Evolutionary conservation across 2,113 vertebrate species (phyloP), one percentile per base, ranked within the genome.

Genomic region (Poecilia latipinna): DNA sequence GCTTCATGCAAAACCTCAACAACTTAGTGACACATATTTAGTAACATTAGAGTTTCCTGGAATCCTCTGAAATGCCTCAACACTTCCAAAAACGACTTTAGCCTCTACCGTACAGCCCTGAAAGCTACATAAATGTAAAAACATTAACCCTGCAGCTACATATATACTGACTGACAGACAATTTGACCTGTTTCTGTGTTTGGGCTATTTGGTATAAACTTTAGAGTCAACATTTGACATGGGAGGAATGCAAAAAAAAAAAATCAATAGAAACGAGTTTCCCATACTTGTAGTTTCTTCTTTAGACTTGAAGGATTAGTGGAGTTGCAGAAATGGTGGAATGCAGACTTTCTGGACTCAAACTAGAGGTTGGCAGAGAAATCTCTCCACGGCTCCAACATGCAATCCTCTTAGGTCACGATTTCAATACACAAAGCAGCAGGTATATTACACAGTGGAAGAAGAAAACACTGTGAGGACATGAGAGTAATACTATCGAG

Each of bases 21-120:
- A 85, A 67, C 70, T 71, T 82, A 64, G 72, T 77, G 61, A 78
- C 84, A 87, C 29, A 65, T 39, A 77, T 73, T 83, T 54, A 77
- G 77, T 84, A 78, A 83, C 74, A 12, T 3, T 71, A 83, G 78
- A 80, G 62, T 72, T 90, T 90, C 85, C 85, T 92, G 87, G 84
- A 89, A 84, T 86, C 79, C 62, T 54, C 69, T 37, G 6, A 78
- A 82, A 75, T 67, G 79, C 65, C 73, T 66, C n/a, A 37, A 12
- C 61, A 33, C 82, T 84, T 89, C 75, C 82, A 80, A 76, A 80
- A 64, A 81, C 37, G n/a, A 31, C 22, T 15, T 54, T 68, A 48
- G 39, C 61, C 76, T 60, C 68, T 37, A 12, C 37, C 69, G 61
- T 31, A 3, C 80, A 61, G 74, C 85, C 82, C 75, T 75, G 82